phyloP scores from a whole-genome alignment of 2,888 invertebrate genomes.

The Tanaodytes sp. region DNA sequence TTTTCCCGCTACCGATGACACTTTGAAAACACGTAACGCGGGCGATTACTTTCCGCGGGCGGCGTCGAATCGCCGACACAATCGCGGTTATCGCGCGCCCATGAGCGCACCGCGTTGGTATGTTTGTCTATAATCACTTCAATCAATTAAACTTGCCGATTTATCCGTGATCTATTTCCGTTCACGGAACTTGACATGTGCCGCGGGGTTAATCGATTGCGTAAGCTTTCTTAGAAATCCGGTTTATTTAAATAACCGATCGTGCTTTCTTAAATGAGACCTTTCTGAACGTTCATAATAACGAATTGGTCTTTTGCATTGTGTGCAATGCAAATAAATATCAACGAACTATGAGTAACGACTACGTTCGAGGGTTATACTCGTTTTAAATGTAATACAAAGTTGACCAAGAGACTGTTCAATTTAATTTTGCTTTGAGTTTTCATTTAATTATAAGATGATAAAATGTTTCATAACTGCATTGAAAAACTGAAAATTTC shows the following conservation, averaged over 20 bases:
- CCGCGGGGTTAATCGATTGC: conserved; percentile 10
- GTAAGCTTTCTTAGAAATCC: conserved; percentile 22
- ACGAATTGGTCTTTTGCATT: no score
- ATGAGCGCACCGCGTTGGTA: conserved; percentile 26
- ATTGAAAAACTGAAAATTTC: no score
- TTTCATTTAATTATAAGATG: no score
- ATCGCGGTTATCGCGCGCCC: conserved; percentile 23
- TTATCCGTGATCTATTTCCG: conserved; percentile 39
- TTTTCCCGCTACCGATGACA: conserved; percentile 42
- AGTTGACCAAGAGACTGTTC: no score
- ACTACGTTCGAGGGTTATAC: no score
- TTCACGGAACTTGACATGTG: conserved; percentile 17
- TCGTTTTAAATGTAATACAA: no score
- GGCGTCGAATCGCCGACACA: conserved; percentile 32
- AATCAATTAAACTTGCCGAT: conserved; percentile 17
- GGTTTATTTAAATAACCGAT: conserved; percentile 19
- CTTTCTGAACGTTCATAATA: no score
- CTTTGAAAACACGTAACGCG: conserved; percentile 38
- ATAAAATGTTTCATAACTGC: no score
- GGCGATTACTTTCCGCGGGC: conserved; percentile 32
- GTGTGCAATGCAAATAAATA: no score
- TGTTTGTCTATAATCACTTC: conserved; percentile 7
- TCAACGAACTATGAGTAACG: no score
- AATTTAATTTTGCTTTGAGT: no score
- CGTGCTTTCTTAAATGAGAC: background rate